Conservation (phyloP, 2,113 vertebrate species). For the Triplophysa tibetana region DNA sequence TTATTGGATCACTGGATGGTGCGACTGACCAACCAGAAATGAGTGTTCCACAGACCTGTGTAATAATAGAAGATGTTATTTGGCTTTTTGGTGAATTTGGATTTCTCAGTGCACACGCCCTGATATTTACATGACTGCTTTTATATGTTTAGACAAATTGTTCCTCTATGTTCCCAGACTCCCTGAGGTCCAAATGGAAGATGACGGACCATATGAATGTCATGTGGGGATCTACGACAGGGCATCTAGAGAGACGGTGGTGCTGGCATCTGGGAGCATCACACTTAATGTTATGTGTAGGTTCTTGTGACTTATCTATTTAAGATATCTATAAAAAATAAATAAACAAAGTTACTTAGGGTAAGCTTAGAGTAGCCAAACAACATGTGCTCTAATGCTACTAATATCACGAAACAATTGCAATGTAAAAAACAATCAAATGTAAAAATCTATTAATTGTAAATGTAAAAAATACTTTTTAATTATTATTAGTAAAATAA, state of each 20-base stretch:
- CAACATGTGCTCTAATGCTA: neutral
- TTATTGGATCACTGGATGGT: too few species aligned
- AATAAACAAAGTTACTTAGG: neutral
- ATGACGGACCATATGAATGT: conserved; percentile 91
- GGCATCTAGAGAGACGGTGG: conserved; percentile 84
- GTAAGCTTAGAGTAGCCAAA: neutral
- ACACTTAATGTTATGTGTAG: conserved; percentile 90
- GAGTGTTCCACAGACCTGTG: too few species aligned
- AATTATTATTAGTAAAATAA: too few species aligned
- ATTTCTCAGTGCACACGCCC: conserved; percentile 9
- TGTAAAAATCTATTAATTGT: neutral
- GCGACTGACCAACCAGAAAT: too few species aligned
- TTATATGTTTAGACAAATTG: conserved; percentile 17
- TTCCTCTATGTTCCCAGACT: conserved; percentile 72
- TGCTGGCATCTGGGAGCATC: conserved; percentile 85
- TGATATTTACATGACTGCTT: conserved; percentile 16
- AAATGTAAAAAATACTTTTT: neutral
- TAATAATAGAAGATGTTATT: neutral
- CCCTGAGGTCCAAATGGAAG: conserved; percentile 88
- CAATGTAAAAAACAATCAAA: neutral
- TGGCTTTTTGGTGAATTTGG: neutral
- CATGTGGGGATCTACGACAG: conserved; percentile 91
- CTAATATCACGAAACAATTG: neutral
- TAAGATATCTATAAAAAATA: neutral
- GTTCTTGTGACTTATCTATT: conserved; percentile 46